Percentiles rank a stretch among this genome's conserved stretches.
These are phyloP conservation scores for Herpetotheres cachinnans DNA, from an alignment of 2,113 vertebrate genomes.

Conservation along the genomic window DNA sequence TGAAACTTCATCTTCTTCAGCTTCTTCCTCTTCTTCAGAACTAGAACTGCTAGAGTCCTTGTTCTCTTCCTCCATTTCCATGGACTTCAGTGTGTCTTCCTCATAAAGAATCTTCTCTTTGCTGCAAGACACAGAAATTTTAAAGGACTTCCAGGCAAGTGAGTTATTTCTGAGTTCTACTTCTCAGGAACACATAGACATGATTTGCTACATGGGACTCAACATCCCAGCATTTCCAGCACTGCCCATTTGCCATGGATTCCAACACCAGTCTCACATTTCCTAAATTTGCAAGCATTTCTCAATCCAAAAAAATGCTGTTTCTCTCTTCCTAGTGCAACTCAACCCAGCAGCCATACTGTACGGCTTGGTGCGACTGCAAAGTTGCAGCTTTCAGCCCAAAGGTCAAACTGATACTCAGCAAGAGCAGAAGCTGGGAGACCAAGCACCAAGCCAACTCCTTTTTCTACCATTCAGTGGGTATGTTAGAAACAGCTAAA, in stretches of 20 bases:
- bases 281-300: neutral
- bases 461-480: neutral
- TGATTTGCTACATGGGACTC: neutral
- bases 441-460: neutral
- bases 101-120: constrained; percentile 80
- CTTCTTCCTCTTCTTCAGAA: constrained; percentile 77
- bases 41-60: constrained; percentile 79
- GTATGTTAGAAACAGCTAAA: neutral
- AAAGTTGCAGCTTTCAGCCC: neutral
- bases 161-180: neutral
- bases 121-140: constrained; percentile 47
- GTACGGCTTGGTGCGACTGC: rapidly evolving
- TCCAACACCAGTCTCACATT: neutral
- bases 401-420: neutral
- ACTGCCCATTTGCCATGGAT: neutral
- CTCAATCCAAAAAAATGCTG: neutral
- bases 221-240: neutral
- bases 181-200: neutral
- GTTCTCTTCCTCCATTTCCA: constrained; percentile 70
- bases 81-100: constrained; percentile 68
- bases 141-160: neutral
- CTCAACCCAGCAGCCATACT: neutral
- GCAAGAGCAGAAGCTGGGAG: neutral
- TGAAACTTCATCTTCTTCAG: constrained; percentile 77
- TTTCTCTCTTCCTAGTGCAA: neutral